Evolutionary conservation across 1,140 invertebrate genomes (phyloP), one percentile per base, ranked within the genome.

Genomic region (Brachionus rubens): DNA sequence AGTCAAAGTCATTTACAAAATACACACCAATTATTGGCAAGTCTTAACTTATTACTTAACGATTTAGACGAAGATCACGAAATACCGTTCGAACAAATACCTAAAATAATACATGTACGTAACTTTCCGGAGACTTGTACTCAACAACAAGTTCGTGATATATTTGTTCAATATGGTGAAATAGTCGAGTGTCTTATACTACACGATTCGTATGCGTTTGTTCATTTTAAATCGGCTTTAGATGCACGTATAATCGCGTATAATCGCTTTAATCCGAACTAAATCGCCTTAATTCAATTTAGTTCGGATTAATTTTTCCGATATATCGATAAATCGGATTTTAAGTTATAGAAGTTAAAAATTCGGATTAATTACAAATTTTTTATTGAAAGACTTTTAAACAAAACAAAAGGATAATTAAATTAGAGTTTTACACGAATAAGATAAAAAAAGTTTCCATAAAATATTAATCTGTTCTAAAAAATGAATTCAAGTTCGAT

Each of bases 161-260:
- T 72, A 33, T 72, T 72, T 28, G 46, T 36, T 0, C 68, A 72
- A 30, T 72, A 72, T 33, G 68, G 68, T 36, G 68, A 72, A n/a
- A 50, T 72, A 21, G 28, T 50, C 46, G 68, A 72, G 33, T 72
- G 68, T 40, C 28, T 48, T n/a, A 72, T 72, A 48, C 46, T 72
- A 26, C 68, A 72, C 68, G 68, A 72, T 36, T 72, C 68, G 10
- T 72, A 72, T 24, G 68, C 68, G 9, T 72, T 72, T 24, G 68
- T 72, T 48, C 68, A 72, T 36, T 72, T 50, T 41, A 72, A 72
- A 54, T 50, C 46, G 19, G 43, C 68, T 6, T 12, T 54, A 19
- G 68, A 72, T 28, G 68, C 68, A 16, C 68, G 68, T 40, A 28
- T 62, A 36, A n/a, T n/a, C n/a, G n/a, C n/a, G n/a, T n/a, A n/a